Evolutionary conservation across 1,140 invertebrate genomes (phyloP).

Genomic region (Dendrolimus punctatus): DNA sequence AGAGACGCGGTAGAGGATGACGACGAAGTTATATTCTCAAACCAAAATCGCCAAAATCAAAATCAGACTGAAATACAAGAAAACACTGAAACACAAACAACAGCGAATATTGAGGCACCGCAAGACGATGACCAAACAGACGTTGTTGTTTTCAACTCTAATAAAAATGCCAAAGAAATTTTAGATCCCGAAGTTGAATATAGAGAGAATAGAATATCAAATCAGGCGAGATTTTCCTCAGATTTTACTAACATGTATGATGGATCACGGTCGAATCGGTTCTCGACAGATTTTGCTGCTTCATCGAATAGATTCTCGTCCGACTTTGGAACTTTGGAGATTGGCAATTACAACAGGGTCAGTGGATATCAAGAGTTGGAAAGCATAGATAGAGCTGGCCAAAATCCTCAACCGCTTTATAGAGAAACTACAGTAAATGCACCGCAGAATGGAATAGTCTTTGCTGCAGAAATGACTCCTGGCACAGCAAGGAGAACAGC

Average conservation of each 20-base stretch:
- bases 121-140: conserved; percentile 55
- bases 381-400: conserved; percentile 41
- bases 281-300: conserved; percentile 4
- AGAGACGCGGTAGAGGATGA: conserved; percentile 61
- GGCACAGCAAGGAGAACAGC: conserved; percentile 57
- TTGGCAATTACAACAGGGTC: conserved; percentile 30
- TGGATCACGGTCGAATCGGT: conserved; percentile 20
- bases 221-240: conserved; percentile 39
- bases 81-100: conserved; percentile 2
- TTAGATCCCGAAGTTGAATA: conserved; percentile 43
- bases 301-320: conserved; percentile 34
- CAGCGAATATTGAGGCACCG: conserved; percentile 15
- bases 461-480: conserved; percentile 38
- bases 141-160: conserved; percentile 59
- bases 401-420: conserved; percentile 56
- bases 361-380: conserved; percentile 52
- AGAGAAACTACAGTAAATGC: conserved; percentile 62
- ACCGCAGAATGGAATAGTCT: conserved; percentile 36
- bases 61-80: conserved; percentile 6
- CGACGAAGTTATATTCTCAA: conserved; percentile 66
- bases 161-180: conserved; percentile 49
- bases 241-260: conserved; percentile 41
- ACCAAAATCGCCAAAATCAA: conserved; percentile 24
- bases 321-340: conserved; percentile 45
- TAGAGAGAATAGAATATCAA: conserved; percentile 30